Evolutionary conservation across 2,113 vertebrate genomes (phyloP).

Genomic region (Epinephelus cyanopodus): DNA sequence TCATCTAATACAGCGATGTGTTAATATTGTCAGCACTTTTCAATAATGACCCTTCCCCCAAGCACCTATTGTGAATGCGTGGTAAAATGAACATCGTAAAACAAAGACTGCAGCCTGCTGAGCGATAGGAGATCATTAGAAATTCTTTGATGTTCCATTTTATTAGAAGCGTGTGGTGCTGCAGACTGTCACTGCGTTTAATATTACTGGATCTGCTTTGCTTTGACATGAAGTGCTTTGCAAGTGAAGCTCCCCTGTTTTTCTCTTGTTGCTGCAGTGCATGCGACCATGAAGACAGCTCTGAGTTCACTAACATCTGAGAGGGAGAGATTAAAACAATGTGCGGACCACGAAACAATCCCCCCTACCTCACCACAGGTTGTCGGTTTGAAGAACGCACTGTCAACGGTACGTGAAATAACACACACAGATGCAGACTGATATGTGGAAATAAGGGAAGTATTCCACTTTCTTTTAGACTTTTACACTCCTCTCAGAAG

Average conservation of each 20-base stretch:
- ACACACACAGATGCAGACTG: slow-evolving; percentile 13
- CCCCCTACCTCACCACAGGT: slow-evolving; percentile 90
- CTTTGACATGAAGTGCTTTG: not conserved
- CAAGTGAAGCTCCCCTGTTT: slow-evolving; percentile 1
- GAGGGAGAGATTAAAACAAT: slow-evolving; percentile 91
- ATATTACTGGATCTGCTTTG: not conserved
- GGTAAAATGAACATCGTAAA: slow-evolving; percentile 10
- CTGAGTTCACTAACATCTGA: slow-evolving; percentile 90
- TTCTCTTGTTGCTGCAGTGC: slow-evolving; percentile 74
- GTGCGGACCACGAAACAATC: slow-evolving; percentile 89
- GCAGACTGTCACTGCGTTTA: not conserved
- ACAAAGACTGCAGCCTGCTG: not conserved
- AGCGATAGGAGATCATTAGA: not conserved
- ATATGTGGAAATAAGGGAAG: slow-evolving; percentile 10
- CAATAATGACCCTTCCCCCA: not conserved
- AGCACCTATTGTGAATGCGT: slow-evolving; percentile 7
- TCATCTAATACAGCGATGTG: not conserved
- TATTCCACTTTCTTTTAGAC: slow-evolving; percentile 31
- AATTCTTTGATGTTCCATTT: slow-evolving; percentile 1
- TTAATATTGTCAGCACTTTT: not conserved
- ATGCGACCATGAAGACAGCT: slow-evolving; percentile 91
- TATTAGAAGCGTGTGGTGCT: not conserved
- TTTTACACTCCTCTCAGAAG: slow-evolving; percentile 5
- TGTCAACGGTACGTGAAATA: slow-evolving; percentile 87
- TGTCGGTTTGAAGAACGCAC: slow-evolving; percentile 91